Conservation (phyloP, 2,113 vertebrate species). For the Sorex fumeus region DNA sequence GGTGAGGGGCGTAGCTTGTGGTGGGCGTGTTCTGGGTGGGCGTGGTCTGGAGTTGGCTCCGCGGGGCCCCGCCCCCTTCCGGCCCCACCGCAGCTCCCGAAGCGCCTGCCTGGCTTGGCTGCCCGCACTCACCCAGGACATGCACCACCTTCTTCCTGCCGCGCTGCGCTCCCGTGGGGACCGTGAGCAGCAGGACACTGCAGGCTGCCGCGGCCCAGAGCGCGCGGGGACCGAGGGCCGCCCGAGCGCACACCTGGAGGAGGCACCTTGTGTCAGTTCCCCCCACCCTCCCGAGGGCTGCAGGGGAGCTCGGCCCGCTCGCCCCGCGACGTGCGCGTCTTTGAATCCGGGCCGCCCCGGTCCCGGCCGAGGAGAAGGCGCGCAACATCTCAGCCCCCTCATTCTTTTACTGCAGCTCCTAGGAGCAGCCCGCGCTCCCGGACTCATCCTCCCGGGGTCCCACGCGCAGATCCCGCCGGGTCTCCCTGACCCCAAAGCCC, state of each 20-base stretch:
- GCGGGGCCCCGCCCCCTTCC: too few species aligned
- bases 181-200: constrained; percentile 75
- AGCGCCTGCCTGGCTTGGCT: neutral
- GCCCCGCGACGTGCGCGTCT: too few species aligned
- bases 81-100: neutral
- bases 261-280: too few species aligned
- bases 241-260: constrained; percentile 71
- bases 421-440: neutral
- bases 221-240: constrained; percentile 47
- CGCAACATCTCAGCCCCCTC: too few species aligned
- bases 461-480: neutral
- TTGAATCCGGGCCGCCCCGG: neutral
- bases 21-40: too few species aligned
- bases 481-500: accelerated
- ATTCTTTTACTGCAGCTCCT: neutral
- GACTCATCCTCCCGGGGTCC: neutral
- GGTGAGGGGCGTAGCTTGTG: too few species aligned
- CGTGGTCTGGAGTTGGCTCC: too few species aligned
- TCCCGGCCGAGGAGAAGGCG: neutral
- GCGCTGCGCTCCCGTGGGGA: constrained; percentile 65
- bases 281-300: too few species aligned
- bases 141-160: constrained; percentile 95
- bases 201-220: constrained; percentile 70
- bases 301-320: too few species aligned
- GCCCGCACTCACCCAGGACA: constrained; percentile 92